These are phyloP conservation scores for Pseudorectes ferrugineus DNA, from an alignment of 2,113 vertebrate genomes.

Conservation along the genomic window DNA sequence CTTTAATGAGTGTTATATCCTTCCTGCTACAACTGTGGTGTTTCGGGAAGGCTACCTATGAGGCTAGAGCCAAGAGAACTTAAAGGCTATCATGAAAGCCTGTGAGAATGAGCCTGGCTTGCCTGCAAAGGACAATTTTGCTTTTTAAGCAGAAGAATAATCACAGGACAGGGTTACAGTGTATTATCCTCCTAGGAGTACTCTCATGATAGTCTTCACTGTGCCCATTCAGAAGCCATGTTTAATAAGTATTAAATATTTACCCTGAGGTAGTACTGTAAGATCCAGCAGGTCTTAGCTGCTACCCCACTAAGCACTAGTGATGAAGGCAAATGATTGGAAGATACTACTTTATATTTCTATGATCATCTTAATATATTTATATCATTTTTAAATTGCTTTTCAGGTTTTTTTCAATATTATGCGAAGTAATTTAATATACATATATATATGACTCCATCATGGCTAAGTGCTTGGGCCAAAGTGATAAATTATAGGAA, in stretches of 20 bases:
- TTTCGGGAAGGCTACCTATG: neutral
- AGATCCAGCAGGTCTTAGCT: neutral
- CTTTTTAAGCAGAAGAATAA: neutral
- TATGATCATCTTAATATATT: neutral
- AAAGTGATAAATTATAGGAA: conserved; percentile 2
- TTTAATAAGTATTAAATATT: neutral
- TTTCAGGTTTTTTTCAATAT: neutral
- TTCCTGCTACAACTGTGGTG: neutral
- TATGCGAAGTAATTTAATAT: neutral
- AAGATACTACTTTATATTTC: neutral
- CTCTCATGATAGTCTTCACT: neutral
- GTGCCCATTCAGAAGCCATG: neutral
- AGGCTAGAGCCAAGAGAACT: neutral
- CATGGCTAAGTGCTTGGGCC: neutral
- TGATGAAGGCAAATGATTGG: neutral
- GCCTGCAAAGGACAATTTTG: neutral
- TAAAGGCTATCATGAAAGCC: neutral
- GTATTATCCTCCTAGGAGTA: neutral
- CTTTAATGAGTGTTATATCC: neutral
- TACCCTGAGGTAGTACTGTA: neutral
- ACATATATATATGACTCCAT: neutral
- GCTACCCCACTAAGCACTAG: neutral
- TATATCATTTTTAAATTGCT: neutral
- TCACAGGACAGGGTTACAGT: neutral
- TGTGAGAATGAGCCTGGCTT: neutral